Evolutionary conservation across 2,888 invertebrate genomes (phyloP).

Genomic region (Athalia rosae): DNA sequence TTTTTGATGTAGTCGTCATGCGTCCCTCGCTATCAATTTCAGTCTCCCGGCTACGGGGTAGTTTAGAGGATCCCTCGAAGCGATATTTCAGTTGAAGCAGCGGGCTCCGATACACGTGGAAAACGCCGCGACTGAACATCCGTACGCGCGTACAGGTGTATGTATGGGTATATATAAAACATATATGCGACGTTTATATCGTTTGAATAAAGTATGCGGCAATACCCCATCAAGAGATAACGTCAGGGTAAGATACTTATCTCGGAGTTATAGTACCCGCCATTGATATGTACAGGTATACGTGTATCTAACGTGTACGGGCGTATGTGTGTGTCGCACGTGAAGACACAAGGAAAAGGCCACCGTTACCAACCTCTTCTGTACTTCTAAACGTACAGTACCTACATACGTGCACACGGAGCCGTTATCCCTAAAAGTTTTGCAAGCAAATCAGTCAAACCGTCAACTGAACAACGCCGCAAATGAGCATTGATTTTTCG

Average conservation of each 20-base stretch:
- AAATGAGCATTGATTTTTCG: no score
- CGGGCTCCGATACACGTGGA: not conserved
- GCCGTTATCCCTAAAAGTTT: no score
- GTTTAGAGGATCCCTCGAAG: not conserved
- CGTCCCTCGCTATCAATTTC: not conserved
- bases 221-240: slow-evolving; percentile 32
- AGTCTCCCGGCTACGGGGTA: not conserved
- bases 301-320: slow-evolving; percentile 1
- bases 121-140: not conserved
- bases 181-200: slow-evolving; percentile 11
- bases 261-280: slow-evolving; percentile 36
- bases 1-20: no score
- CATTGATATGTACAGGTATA: not conserved
- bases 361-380: no score
- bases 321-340: no score
- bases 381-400: no score
- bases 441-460: no score
- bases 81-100: slow-evolving; percentile 7
- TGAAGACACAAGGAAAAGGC: no score
- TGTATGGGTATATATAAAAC: not conserved
- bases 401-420: no score
- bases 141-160: not conserved
- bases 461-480: no score
- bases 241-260: slow-evolving; percentile 32
- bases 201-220: slow-evolving; percentile 11